Conservation (phyloP, 2,113 vertebrate species). For the Antechinus stuartii region DNA sequence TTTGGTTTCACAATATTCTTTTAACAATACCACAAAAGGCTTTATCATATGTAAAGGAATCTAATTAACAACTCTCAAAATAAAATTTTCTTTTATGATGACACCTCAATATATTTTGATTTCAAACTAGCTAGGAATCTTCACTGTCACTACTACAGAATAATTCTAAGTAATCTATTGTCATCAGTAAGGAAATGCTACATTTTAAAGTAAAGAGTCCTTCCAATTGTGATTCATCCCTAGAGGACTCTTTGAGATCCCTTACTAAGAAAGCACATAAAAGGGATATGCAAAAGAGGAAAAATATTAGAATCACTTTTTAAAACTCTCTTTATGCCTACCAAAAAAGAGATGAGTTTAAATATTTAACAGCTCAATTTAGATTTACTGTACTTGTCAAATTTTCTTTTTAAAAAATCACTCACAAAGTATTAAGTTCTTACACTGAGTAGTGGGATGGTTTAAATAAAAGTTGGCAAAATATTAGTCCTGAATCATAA, state of each 20-base stretch:
- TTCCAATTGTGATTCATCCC: conserved; percentile 49
- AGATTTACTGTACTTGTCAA: conserved; percentile 28
- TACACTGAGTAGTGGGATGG: conserved; percentile 1
- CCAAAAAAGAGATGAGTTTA: background rate
- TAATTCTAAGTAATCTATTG: conserved; percentile 46
- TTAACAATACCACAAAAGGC: conserved; percentile 51
- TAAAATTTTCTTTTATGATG: conserved; percentile 48
- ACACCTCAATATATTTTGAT: conserved; percentile 12
- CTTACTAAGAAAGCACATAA: conserved; percentile 18
- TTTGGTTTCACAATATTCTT: conserved; percentile 31
- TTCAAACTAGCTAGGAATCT: conserved; percentile 32
- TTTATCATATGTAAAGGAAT: conserved; percentile 48
- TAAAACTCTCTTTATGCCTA: conserved; percentile 21
- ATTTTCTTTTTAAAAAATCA: conserved; percentile 40
- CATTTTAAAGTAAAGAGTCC: conserved; percentile 51
- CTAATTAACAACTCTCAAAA: conserved; percentile 22
- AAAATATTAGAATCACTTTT: conserved; percentile 10
- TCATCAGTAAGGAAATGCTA: conserved; percentile 40
- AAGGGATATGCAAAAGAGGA: background rate
- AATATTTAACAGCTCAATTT: conserved; percentile 7
- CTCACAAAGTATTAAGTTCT: conserved; percentile 38
- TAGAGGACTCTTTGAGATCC: conserved; percentile 6
- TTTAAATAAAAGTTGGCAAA: conserved; percentile 56
- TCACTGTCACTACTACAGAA: conserved; percentile 52
- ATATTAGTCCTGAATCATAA: conserved; percentile 53